These are phyloP conservation scores for Podiceps cristatus DNA, from an alignment of 2,113 vertebrate genomes.

Conservation along the genomic window DNA sequence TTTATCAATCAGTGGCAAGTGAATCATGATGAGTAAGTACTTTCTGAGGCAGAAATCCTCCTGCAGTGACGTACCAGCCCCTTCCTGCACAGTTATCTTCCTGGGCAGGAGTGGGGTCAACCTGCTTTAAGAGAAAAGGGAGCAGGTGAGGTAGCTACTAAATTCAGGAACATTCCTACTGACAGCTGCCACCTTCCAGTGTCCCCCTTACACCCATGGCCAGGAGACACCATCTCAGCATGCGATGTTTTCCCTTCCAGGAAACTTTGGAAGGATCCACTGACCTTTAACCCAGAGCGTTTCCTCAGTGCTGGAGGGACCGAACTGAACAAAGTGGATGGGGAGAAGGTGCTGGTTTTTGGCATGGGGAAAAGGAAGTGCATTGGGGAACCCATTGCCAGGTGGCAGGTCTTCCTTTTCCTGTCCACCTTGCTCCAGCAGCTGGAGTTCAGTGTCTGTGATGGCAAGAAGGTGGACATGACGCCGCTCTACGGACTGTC, in stretches of 20 bases:
- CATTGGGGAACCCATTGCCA: constrained; percentile 86
- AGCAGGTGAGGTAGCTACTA: background rate
- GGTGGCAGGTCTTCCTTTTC: constrained; percentile 89
- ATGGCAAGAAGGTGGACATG: constrained; percentile 79
- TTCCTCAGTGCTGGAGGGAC: constrained; percentile 83
- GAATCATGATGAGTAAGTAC: constrained; percentile 90
- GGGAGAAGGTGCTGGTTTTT: constrained; percentile 85
- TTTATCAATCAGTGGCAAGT: constrained; percentile 94
- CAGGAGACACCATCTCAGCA: background rate
- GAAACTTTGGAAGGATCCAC: constrained; percentile 89
- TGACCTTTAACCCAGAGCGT: constrained; percentile 84
- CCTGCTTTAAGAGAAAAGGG: background rate
- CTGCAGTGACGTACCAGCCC: background rate
- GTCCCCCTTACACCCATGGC: fast-evolving
- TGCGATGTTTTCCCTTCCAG: constrained; percentile 62
- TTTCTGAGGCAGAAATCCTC: background rate
- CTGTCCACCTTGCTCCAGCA: constrained; percentile 88
- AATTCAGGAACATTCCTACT: background rate
- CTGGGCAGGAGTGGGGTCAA: background rate
- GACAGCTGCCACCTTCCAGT: background rate
- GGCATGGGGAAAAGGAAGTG: constrained; percentile 92
- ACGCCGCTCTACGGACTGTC: constrained; percentile 85
- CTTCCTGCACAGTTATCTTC: background rate
- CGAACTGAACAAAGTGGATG: constrained; percentile 76
- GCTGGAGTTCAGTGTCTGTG: constrained; percentile 76